These are phyloP conservation scores for Anarhynchus alexandrinus DNA, from an alignment of 2,113 vertebrate species.

Conservation along the genomic window DNA sequence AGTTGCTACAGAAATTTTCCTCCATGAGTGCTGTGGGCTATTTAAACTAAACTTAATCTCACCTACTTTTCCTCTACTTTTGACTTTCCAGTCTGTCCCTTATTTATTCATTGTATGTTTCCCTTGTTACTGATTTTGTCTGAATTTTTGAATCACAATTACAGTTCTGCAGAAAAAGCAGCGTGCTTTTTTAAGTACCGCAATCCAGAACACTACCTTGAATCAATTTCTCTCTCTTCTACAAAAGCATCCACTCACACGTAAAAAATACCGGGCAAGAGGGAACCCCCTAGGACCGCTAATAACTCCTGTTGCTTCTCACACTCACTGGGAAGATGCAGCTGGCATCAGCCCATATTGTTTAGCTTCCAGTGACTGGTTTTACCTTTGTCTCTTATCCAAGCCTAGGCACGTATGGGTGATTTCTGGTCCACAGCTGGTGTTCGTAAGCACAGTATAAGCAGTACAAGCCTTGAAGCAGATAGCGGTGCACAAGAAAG, in stretches of 20 bases:
- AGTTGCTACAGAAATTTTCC: background rate
- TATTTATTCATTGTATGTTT: background rate
- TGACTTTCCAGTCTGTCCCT: background rate
- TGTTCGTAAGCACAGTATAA: accelerated
- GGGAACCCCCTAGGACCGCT: background rate
- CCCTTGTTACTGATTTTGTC: background rate
- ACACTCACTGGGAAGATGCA: background rate
- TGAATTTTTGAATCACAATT: background rate
- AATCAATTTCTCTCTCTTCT: background rate
- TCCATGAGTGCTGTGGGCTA: background rate
- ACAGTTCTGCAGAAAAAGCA: background rate
- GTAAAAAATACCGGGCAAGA: background rate
- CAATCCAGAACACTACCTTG: background rate
- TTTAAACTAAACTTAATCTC: background rate
- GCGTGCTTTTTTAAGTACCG: background rate
- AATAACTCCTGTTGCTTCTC: background rate
- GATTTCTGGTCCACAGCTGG: background rate
- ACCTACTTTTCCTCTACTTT: background rate
- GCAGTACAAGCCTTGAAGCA: background rate
- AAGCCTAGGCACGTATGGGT: accelerated
- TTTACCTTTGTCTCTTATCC: background rate
- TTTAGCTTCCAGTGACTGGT: background rate
- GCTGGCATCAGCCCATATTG: background rate
- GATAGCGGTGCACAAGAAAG: background rate
- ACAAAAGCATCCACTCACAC: background rate